Evolutionary conservation across 2,888 invertebrate species (phyloP), one percentile per base, ranked within the genome.

Genomic region (Barypeithes pellucidus): DNA sequence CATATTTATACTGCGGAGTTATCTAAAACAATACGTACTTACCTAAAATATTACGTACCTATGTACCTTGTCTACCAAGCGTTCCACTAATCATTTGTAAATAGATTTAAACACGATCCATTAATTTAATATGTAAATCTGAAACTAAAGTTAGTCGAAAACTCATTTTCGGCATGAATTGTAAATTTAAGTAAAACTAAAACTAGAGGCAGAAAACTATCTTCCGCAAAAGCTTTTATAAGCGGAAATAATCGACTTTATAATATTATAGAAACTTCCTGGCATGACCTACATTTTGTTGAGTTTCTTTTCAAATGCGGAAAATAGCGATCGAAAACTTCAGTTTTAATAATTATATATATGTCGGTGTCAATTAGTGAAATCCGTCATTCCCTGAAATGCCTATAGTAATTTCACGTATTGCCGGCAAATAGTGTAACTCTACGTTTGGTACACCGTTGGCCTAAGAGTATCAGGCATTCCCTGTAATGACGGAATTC

Each of bases 161-260:
- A 52, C 52, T 52, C 52, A 52, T 52, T 52, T 29, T 52, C 52
- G 14, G 52, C 29, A 0, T 0, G 12, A 52, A 22, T 8, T 52
- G 52, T 52, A 52, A 52, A 52, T 52, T 52, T 29, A 29, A 52
- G 52, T 29, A 52, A 52, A 52, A 52, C 52, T 24, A 52, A 52
- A 52, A 52, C 52, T 52, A 4, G 29, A 29, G 24, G 14, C 29
- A 41, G 14, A 33, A 60, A 41, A 60, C 43, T 60, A 39, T 20
- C 41, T 36, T 18, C 20, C 16, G 3, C 22, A n/a, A 39, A 39
- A 5, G 22, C n/a, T 41, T 33, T 60, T 60, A 39, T 60, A 60
- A 39, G 43, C 60, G 39, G 60, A 60, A 39, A 41, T 60, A 60
- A 52, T 24, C 14, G 29, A 52, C 52, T 52, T 29, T 52, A n/a